Evolutionary conservation across 2,113 vertebrate species (phyloP), one percentile per base, ranked within the genome.

Genomic region (Cacatua alba): DNA sequence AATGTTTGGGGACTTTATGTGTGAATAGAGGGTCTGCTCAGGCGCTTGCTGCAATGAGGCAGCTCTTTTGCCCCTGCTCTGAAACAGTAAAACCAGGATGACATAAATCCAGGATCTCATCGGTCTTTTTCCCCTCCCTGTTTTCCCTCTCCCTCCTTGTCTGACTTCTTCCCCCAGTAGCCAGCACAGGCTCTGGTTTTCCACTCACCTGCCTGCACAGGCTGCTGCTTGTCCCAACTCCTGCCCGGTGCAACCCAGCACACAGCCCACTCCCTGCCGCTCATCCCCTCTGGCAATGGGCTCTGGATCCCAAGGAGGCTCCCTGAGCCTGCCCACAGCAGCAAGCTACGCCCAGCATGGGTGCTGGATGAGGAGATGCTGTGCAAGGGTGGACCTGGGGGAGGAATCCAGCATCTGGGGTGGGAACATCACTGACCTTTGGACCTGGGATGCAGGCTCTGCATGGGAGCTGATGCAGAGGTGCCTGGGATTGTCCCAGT

Each of bases 271-370:
- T 59, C 80, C 37, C 72, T 41, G 63, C 78, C 0, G 2, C 57
- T 82, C 79, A 37, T 6, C 23, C 17, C 44, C 75, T 19, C 39
- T 3, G 53, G 88, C 93, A 35, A 6, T 0, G 3, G 71, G 69
- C 41, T 52, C 69, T 17, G 25, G 6, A 12, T 75, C 55, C 68
- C 84, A 25, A 37, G 25, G 33, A 60, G 6, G 31, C 51, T 82
- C 23, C 52, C 44, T 2, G 24, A 53, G 39, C 77, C 49, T 28
- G 44, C 37, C 13, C 4, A 3, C 52, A 10, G 37, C 33, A 20
- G 10, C 0, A 1, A 67, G 53, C 35, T 33, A 12, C 6, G 1
- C 33, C 1, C 1, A 7, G 1, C 1, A 7, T 0, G 17, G 74
- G 18, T 13, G 64, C 69, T 21, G 46, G 51, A 15, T 7, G 2